Evolutionary conservation across 2,888 invertebrate species (phyloP).

Genomic region (Altica lythri): DNA sequence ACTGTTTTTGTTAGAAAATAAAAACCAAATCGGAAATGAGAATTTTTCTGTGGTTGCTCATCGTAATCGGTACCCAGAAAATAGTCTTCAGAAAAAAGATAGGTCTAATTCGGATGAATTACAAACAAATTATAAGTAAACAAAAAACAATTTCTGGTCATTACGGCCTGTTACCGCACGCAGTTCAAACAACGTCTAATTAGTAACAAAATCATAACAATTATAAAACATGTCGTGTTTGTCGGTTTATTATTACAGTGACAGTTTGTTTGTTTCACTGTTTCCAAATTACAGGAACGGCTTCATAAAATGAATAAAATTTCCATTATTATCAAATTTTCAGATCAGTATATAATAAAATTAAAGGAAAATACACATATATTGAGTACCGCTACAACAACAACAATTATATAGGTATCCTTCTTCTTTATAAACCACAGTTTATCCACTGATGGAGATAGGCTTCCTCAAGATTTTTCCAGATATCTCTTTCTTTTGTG

Average conservation of each 20-base stretch:
- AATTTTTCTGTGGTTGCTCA: constrained; percentile 9
- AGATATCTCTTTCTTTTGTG: background rate
- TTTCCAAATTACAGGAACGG: background rate
- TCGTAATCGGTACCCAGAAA: constrained; percentile 18
- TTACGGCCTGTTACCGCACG: constrained; percentile 17
- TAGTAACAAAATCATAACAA: constrained; percentile 29
- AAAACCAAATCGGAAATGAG: no score
- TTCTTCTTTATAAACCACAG: background rate
- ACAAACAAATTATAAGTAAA: constrained; percentile 15
- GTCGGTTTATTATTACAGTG: constrained; percentile 22
- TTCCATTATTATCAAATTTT: no score
- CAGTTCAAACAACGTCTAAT: constrained; percentile 15
- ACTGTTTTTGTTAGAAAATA: no score
- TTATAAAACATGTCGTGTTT: constrained; percentile 19
- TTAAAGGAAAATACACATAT: no score
- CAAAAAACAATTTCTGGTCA: constrained; percentile 12
- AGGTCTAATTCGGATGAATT: constrained; percentile 11
- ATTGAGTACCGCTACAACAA: no score
- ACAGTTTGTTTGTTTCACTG: constrained; percentile 17
- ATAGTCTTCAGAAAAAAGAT: constrained; percentile 15
- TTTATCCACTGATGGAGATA: background rate
- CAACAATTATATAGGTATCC: background rate
- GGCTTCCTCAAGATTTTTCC: background rate
- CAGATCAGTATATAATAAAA: no score
- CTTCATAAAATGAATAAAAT: background rate